Percentiles rank a stretch among this genome's conserved stretches.
Conservation (phyloP, 2,888 invertebrate genomes). For the Lepidochrysops patricia region DNA sequence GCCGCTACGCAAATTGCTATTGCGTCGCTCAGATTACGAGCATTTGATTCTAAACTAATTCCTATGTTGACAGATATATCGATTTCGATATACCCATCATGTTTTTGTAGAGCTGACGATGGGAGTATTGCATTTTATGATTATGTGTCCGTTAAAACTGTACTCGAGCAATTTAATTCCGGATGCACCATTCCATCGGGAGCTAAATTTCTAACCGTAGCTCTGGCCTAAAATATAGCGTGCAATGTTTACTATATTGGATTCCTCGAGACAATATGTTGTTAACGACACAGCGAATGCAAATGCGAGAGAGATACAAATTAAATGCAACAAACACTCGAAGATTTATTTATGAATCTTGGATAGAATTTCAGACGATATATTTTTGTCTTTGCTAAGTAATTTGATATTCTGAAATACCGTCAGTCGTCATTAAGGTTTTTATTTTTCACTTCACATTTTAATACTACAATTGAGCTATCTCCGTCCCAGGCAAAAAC, state of each 20-base stretch:
- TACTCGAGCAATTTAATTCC: not conserved
- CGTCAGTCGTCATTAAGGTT: not conserved
- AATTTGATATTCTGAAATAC: not conserved
- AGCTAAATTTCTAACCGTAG: not conserved
- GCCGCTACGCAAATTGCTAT: constrained; percentile 24
- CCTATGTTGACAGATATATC: constrained; percentile 10
- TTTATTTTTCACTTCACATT: not conserved
- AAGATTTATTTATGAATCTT: not conserved
- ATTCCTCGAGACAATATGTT: constrained; percentile 11
- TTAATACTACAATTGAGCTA: not conserved
- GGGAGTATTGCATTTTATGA: not conserved
- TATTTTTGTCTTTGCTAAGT: not conserved
- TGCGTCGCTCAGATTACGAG: constrained; percentile 20
- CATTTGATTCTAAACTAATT: constrained; percentile 11
- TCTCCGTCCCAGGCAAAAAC: not conserved
- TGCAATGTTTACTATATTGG: constrained; percentile 7
- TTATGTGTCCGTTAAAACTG: not conserved
- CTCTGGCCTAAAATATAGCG: constrained; percentile 5
- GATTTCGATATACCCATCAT: not conserved
- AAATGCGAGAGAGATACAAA: constrained; percentile 5
- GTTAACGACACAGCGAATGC: constrained; percentile 12
- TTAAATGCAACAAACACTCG: constrained; percentile 7
- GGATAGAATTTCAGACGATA: not conserved
- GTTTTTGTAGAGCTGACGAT: not conserved
- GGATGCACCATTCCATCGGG: not conserved